A percentile compares a stretch with the other conserved stretches of the same genome.
Evolutionary conservation across 2,113 vertebrate genomes (phyloP).

Genomic region (Stomatorhinus ivindoensis): DNA sequence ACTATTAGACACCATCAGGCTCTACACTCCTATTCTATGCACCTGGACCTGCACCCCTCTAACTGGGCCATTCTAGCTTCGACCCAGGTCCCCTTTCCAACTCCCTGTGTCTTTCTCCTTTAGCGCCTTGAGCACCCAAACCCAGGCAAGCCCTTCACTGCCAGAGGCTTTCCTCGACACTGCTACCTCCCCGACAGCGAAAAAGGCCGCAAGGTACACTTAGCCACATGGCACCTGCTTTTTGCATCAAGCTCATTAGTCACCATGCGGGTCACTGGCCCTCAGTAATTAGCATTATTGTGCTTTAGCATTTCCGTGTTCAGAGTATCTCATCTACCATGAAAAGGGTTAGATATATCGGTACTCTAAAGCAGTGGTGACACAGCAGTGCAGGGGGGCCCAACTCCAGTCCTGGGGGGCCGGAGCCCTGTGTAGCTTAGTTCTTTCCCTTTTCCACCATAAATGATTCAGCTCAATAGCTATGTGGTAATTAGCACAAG

Average conservation of each 20-base stretch:
- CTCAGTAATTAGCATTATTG: neutral
- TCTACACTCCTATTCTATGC: neutral
- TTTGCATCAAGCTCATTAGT: neutral
- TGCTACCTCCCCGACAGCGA: slow-evolving; percentile 94
- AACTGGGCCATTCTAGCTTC: neutral
- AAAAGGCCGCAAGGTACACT: slow-evolving; percentile 81
- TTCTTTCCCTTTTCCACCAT: too few relatives aligned
- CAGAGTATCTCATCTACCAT: neutral
- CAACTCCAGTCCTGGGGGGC: too few relatives aligned
- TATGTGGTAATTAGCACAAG: too few relatives aligned
- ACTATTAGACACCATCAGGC: neutral
- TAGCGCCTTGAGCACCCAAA: slow-evolving; percentile 88
- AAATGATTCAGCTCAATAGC: too few relatives aligned
- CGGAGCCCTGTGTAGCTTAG: too few relatives aligned
- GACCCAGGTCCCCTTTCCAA: neutral
- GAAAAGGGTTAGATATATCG: neutral
- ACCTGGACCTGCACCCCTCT: neutral
- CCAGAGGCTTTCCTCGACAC: slow-evolving; percentile 87
- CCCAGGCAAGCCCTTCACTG: slow-evolving; percentile 84
- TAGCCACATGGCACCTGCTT: neutral
- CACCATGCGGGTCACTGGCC: neutral
- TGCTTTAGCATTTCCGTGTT: neutral
- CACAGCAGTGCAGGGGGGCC: neutral
- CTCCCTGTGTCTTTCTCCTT: neutral
- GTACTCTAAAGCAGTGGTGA: neutral